A percentile compares a stretch with the other conserved stretches of the same genome.
These are phyloP conservation scores for Hipparchia semele DNA, from an alignment of 2,888 invertebrate genomes.

Conservation along the genomic window DNA sequence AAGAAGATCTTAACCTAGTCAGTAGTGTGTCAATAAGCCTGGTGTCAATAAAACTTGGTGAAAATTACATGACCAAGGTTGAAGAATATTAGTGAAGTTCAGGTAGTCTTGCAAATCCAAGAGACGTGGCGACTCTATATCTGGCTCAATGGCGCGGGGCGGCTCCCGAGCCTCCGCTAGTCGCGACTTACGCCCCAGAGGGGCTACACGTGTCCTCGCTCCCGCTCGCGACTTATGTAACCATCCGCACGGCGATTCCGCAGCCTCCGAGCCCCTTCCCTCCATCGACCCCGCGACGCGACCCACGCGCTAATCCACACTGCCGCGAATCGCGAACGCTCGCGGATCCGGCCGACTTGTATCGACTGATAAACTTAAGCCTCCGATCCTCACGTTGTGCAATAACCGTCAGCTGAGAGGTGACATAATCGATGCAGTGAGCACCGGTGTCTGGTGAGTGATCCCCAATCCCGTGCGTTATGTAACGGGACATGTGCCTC, in stretches of 20 bases:
- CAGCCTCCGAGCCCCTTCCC: conserved; percentile 73
- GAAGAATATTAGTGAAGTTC: not conserved
- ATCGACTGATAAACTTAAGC: conserved; percentile 57
- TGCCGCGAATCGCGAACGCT: conserved; percentile 45
- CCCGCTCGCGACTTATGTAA: conserved; percentile 78
- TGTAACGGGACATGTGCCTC: conserved; percentile 61
- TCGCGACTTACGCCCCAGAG: conserved; percentile 76
- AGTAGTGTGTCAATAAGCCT: too few relatives aligned
- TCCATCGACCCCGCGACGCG: conserved; percentile 55
- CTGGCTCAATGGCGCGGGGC: conserved; percentile 73
- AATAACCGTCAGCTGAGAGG: conserved; percentile 73
- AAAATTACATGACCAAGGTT: not conserved
- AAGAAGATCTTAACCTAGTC: too few relatives aligned
- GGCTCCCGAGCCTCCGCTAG: conserved; percentile 72
- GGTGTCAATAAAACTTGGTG: too few relatives aligned
- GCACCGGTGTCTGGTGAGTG: conserved; percentile 70
- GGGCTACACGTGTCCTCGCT: conserved; percentile 76
- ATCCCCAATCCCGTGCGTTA: conserved; percentile 69
- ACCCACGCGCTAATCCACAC: conserved; percentile 50
- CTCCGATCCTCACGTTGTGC: conserved; percentile 57
- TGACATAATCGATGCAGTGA: conserved; percentile 81
- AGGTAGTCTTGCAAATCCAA: conserved; percentile 2
- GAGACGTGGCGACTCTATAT: conserved; percentile 15
- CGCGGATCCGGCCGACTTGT: conserved; percentile 44
- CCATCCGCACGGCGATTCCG: conserved; percentile 79